phyloP scores from a whole-genome alignment of 2,888 invertebrate genomes.

The Idaea aversata region DNA sequence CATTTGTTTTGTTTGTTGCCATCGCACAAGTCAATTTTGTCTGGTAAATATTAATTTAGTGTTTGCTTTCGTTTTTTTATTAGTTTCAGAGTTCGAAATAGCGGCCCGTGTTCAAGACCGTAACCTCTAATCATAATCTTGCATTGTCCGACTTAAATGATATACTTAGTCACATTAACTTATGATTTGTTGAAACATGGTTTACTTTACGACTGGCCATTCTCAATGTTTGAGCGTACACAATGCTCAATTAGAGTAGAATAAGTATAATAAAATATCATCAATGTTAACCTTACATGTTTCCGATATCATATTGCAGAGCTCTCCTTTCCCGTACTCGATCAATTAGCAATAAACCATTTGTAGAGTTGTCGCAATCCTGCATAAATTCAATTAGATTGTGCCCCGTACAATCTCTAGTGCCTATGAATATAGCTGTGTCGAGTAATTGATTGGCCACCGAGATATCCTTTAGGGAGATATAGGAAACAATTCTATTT shows the following conservation, averaged over 20 bases:
- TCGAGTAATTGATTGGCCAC: slow-evolving; percentile 62
- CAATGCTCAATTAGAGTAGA: slow-evolving; percentile 3
- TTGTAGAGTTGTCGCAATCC: slow-evolving; percentile 55
- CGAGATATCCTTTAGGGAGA: slow-evolving; percentile 31
- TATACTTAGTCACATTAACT: too few relatives aligned
- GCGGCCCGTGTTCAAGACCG: too few relatives aligned
- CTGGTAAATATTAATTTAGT: slow-evolving; percentile 46
- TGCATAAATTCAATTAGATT: slow-evolving; percentile 73
- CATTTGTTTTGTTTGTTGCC: slow-evolving; percentile 59
- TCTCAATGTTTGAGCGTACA: neutral
- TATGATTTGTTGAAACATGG: too few relatives aligned
- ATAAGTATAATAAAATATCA: neutral
- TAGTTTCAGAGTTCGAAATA: slow-evolving; percentile 2
- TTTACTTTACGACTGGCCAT: too few relatives aligned
- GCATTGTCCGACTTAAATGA: too few relatives aligned
- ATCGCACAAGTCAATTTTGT: slow-evolving; percentile 54
- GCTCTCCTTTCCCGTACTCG: slow-evolving; percentile 49
- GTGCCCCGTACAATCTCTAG: slow-evolving; percentile 47
- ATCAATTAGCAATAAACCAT: slow-evolving; percentile 70
- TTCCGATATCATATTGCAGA: slow-evolving; percentile 38
- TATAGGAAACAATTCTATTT: slow-evolving; percentile 9
- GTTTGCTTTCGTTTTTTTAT: slow-evolving; percentile 12
- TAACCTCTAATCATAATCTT: too few relatives aligned
- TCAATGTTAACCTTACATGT: slow-evolving; percentile 31
- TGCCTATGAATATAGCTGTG: slow-evolving; percentile 53